Conservation (phyloP, 2,113 vertebrate species). For the Accipiter cooperii region DNA sequence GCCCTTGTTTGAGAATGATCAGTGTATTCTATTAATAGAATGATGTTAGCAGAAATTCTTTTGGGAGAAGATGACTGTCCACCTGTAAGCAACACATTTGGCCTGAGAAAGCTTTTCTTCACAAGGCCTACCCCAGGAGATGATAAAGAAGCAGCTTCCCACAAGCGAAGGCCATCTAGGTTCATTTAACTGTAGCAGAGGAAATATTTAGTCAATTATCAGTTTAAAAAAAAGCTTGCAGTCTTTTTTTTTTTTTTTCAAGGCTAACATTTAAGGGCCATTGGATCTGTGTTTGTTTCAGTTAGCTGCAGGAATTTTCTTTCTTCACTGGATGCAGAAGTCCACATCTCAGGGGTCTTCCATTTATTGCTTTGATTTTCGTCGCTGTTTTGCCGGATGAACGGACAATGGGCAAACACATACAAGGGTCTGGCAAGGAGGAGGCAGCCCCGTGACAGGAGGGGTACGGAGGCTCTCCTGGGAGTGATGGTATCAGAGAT, state of each 20-base stretch:
- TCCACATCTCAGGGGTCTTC: background rate
- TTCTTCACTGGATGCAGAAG: background rate
- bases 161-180: background rate
- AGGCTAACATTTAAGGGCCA: background rate
- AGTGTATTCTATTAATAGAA: conserved; percentile 43
- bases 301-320: background rate
- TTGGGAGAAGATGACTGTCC: background rate
- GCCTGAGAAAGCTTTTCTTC: background rate
- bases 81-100: background rate
- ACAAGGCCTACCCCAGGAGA: background rate
- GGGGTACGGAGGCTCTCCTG: background rate
- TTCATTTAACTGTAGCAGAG: background rate
- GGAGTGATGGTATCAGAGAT: background rate
- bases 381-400: background rate
- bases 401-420: background rate
- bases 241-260: too few species aligned
- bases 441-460: background rate
- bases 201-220: background rate
- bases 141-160: background rate
- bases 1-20: background rate
- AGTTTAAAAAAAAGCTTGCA: background rate
- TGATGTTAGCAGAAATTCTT: background rate
- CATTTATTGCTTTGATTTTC: background rate
- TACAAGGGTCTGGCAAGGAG: accelerated
- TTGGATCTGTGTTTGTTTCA: accelerated